Conservation (phyloP, 2,113 vertebrate genomes). For the Otocyon megalotis region DNA sequence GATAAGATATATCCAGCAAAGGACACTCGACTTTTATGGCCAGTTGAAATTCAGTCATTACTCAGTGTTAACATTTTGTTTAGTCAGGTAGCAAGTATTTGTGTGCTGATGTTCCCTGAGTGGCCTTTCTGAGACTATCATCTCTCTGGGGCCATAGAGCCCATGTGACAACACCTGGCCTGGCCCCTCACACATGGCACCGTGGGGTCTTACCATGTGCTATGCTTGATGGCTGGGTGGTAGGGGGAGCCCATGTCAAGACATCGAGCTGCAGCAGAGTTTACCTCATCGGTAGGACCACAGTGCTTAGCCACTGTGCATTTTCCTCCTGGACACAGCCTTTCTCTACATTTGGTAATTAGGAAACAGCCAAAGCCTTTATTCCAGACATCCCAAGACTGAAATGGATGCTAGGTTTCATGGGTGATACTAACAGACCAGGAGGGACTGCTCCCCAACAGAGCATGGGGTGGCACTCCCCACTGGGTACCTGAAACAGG, state of each 20-base stretch:
- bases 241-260: accelerated
- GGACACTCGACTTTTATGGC: neutral
- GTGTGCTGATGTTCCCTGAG: neutral
- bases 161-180: neutral
- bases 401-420: neutral
- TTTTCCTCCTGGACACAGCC: neutral
- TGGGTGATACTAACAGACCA: neutral
- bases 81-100: neutral
- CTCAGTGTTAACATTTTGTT: neutral
- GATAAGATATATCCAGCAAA: neutral
- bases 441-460: neutral
- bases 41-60: neutral
- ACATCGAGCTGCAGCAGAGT: neutral
- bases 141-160: neutral
- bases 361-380: neutral
- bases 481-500: neutral
- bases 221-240: accelerated
- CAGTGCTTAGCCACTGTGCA: accelerated
- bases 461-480: neutral
- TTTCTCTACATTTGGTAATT: neutral
- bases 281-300: neutral
- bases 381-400: neutral
- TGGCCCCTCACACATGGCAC: neutral
- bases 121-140: neutral
- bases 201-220: neutral